Base-by-base conservation (phyloP, 2,888 invertebrate genomes). In the Emmelina monodactyla region DNA sequence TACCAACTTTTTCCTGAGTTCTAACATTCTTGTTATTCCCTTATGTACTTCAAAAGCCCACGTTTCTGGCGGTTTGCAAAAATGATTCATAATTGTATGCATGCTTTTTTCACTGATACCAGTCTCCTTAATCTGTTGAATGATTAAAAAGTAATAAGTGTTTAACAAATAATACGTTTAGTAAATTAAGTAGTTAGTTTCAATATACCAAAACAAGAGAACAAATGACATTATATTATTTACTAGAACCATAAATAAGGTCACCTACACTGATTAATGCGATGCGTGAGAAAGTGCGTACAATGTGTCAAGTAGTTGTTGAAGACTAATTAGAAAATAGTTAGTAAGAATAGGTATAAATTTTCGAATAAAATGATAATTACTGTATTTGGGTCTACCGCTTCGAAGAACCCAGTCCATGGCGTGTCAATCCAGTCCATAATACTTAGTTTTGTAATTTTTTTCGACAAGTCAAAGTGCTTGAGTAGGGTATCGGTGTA, bases 381-480 rank as follows among this genome's bases (percentile, higher is more conserved):
- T 32, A 70, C 76, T 66, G 87, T 87, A 53, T 91, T 83, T 0
- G 92, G 92, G 58, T 94, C 92, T 50, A 84, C 86, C 12, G 91
- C 85, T 56, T 91, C 90, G 49, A 89, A 90, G 72, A 90, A 91
- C 22, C 91, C 91, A 16, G 92, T 91, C 97, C 97, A 97, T 0
- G 96, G 96, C 3, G 95, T 95, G 65, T 97, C 97, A 33, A 97
- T 83, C 97, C 97, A 97, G 56, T 96, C 94, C 73, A 91, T 91
- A 70, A 94, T 94, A 45, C 70, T 72, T 13, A 78, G 64, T 45
- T 67, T 73, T 22, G 72, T 73, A 35, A 75, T 46, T 46, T 76
- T 75, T 58, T 75, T 76, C 28, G 75, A 58, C n/a, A 76, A 55
- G 29, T 75, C 78, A 39, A 76, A 78, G 51, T 79, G 76, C 31